Base-by-base conservation (phyloP, 2,113 vertebrate species). In the Pluvianellus socialis region DNA sequence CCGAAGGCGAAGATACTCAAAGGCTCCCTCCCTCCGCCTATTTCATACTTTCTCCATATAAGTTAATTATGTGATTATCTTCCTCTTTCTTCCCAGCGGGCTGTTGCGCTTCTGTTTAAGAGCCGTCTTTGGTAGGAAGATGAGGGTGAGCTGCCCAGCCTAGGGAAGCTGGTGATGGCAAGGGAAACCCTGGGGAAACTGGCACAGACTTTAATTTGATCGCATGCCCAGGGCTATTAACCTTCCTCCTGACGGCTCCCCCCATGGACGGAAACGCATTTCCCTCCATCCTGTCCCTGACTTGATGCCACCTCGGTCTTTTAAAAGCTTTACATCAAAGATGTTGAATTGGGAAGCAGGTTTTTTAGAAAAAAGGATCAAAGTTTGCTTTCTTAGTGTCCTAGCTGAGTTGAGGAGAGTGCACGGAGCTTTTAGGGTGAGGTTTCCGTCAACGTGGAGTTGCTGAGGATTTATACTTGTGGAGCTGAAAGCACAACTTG, bases 191-290 rank as follows among this genome's bases (percentile, higher is more conserved):
- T 74, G 66, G 81, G 89, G 79, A 83, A 96, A 90, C 91, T 95
- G 96, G 96, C 95, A 84, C 81, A 42, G 75, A n/a, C 79, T 58
- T 92, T 15, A 67, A 95, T 92, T 91, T 91, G 91, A 90, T 91
- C 22, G 22, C 70, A 52, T 86, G 95, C 94, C 95, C 95, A 58
- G 92, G 89, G 82, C 80, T 80, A 92, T 97, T 95, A 92, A 94
- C 79, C 75, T 79, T 90, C 71, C 23, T 92, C 70, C 79, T 62
- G 79, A 83, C 79, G 79, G 81, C 96, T 96, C 53, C 70, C 86
- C 84, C 67, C 62, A 55, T 1, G 9, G 77, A 74, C 14, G n/a
- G 86, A 97, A 95, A 72, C 86, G 28, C 50, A 4, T 70, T 96
- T 91, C 63, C 72, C 67, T 95, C 90, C 82, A 52, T 91, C 87